Evolutionary conservation across 2,888 invertebrate genomes (phyloP).

Genomic region (Stenolophus ochropezus): DNA sequence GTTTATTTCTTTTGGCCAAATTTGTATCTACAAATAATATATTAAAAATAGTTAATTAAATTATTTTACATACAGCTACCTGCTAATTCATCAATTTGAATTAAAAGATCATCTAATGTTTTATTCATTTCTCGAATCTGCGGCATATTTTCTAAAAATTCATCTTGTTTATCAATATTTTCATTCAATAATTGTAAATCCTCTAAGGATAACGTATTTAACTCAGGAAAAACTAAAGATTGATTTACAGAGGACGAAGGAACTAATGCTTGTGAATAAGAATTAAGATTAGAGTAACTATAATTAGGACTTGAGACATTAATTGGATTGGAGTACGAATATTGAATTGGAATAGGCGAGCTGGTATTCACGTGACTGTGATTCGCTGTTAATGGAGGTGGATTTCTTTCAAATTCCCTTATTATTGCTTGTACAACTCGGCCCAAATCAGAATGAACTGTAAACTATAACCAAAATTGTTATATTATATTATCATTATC

Average conservation of each 20-base stretch:
- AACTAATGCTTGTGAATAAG: constrained; percentile 33
- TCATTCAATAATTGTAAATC: constrained; percentile 83
- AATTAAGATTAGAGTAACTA: constrained; percentile 43
- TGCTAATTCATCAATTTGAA: constrained; percentile 82
- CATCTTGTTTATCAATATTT: constrained; percentile 83
- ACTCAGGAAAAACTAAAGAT: constrained; percentile 73
- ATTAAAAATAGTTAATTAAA: constrained; percentile 39
- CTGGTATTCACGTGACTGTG: constrained; percentile 48
- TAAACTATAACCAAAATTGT: constrained; percentile 74
- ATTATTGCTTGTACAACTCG: constrained; percentile 88
- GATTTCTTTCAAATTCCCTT: constrained; percentile 83
- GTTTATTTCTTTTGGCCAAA: constrained; percentile 78
- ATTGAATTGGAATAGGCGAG: constrained; percentile 47
- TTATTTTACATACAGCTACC: constrained; percentile 70
- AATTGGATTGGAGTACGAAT: constrained; percentile 62
- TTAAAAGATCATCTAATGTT: constrained; percentile 82
- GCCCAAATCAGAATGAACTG: constrained; percentile 86
- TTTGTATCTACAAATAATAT: constrained; percentile 77
- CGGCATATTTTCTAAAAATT: constrained; percentile 82
- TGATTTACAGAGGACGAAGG: constrained; percentile 62
- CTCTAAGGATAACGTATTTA: constrained; percentile 75
- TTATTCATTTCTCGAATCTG: constrained; percentile 81
- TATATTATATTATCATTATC: background rate
- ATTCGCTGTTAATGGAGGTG: constrained; percentile 73
- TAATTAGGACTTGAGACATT: constrained; percentile 69